Base-by-base conservation (phyloP, 1,140 invertebrate genomes). In the Neodiprion lecontei region DNA sequence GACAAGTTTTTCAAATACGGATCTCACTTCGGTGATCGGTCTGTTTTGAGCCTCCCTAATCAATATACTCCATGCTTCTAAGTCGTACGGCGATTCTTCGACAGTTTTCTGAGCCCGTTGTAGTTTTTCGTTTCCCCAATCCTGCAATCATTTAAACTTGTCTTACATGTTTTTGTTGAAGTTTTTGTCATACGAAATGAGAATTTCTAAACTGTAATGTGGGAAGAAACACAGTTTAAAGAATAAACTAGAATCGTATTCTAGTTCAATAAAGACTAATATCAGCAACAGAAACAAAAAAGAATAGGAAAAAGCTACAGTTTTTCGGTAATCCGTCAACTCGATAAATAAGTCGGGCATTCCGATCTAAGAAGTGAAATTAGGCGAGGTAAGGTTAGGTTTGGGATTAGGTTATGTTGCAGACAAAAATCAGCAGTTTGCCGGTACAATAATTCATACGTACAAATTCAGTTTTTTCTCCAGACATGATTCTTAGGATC, bases 61-160 rank as follows among this genome's bases (percentile, higher is more conserved):
- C 40, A 99, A 91, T 68, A 99, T 91, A 76, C 96, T 97, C 98
- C 98, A 99, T 50, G 97, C 96, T 87, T 99, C 98, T 47, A 98
- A 92, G 87, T 99, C 97, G 85, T 96, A 98, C 0, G 93, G 92
- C 79, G 96, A 95, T 68, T 95, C 93, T 83, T 97, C 93, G 0
- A 96, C 92, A 10, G 94, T 93, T 78, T 94, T 91, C 82, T 96
- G 95, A 40, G 95, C 95, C 71, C 94, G 88, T 78, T 92, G 92
- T 66, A 96, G 85, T 67, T 96, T 93, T 79, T 96, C 95, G 84
- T 95, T 95, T 2, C 94, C 95, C 95, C 95, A 96, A 86, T 96
- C 95, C 95, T 96, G 76, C n/a, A 81, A 83, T 73, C 79, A 67
- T 69, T 47, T 48, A 14, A 65, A 14, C 12, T 14, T 14, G 17